phyloP scores from a whole-genome alignment of 2,888 invertebrate genomes.

The Diaperis boleti region DNA sequence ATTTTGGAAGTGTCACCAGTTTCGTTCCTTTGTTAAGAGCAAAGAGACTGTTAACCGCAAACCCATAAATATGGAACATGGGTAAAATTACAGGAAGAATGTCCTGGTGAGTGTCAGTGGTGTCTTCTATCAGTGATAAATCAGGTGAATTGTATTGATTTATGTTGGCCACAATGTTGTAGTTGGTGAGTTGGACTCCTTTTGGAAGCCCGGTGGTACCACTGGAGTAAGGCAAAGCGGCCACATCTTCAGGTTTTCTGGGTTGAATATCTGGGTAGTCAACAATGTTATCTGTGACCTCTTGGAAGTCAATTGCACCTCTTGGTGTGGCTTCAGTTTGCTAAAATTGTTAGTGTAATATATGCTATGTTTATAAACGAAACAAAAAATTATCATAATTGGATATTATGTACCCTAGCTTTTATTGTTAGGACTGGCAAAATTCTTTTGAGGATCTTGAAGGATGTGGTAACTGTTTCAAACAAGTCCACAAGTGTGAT shows the following conservation, averaged over 20 bases:
- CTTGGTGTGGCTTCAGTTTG: constrained; percentile 61
- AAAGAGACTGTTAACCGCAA: constrained; percentile 72
- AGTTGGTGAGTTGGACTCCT: too few species aligned
- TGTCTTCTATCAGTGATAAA: constrained; percentile 25
- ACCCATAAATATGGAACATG: constrained; percentile 86
- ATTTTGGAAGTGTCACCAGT: constrained; percentile 78
- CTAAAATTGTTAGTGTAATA: constrained; percentile 46
- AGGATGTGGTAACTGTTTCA: not conserved
- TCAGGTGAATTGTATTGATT: constrained; percentile 46
- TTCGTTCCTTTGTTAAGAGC: constrained; percentile 74
- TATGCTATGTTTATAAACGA: too few species aligned
- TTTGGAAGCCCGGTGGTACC: too few species aligned
- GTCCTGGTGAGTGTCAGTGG: constrained; percentile 70
- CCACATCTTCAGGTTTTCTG: constrained; percentile 70
- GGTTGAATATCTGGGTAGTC: constrained; percentile 67
- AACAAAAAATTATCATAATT: too few species aligned
- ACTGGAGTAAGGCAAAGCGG: constrained; percentile 83
- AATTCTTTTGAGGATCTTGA: constrained; percentile 61
- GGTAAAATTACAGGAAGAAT: constrained; percentile 79
- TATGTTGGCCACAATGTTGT: constrained; percentile 62
- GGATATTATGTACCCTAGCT: constrained; percentile 60
- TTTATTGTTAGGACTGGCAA: constrained; percentile 71
- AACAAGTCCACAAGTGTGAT: constrained; percentile 10
- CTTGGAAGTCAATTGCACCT: constrained; percentile 71
- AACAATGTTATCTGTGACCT: constrained; percentile 65